Evolutionary conservation across 2,888 invertebrate species (phyloP), one percentile per base, ranked within the genome.

Genomic region (Melolontha melolontha): DNA sequence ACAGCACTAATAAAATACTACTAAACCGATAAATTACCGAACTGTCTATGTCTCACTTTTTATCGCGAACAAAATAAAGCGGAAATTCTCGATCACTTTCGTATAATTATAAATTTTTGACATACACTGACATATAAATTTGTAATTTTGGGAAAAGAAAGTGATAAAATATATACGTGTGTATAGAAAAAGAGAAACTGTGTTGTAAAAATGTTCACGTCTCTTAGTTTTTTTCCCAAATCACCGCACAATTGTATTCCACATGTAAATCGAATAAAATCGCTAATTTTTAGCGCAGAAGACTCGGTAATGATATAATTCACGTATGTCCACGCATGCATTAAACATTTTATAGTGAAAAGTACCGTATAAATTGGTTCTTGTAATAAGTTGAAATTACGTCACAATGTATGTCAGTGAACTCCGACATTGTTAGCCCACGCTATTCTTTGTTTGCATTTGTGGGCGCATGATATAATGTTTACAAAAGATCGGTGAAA

Each of bases 141-240:
- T 64, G 57, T 64, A 55, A 64, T 68, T 68, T 68, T 59, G n/a
- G 42, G 62, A 62, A 64, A 64, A 64, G 64, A 64, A 64, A 64
- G 64, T 27, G 40, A 51, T 41, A 40, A 49, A 64, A 22, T 64
- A 22, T 14, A n/a, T 40, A 39, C 12, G 12, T 54, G 39, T 16
- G 39, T 39, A 16, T 8, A 54, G 12, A 52, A 66, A 57, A 66
- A 66, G 66, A 66, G 66, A 66, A 66, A 66, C 11, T 16, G 44
- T 65, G 42, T 59, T 44, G n/a, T 27, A 59, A 59, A 59, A 44
- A 41, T 42, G 51, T 29, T 50, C 64, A 64, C 64, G 64, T 64
- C 14, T 41, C 14, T 64, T 17, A 22, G 17, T 22, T 49, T 49
- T 47, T 34, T 34, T 34, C 34, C 34, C 10, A 34, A 34, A 34